Conservation (phyloP, 2,888 invertebrate genomes). For the Galeopsomyia nigrocyanea region DNA sequence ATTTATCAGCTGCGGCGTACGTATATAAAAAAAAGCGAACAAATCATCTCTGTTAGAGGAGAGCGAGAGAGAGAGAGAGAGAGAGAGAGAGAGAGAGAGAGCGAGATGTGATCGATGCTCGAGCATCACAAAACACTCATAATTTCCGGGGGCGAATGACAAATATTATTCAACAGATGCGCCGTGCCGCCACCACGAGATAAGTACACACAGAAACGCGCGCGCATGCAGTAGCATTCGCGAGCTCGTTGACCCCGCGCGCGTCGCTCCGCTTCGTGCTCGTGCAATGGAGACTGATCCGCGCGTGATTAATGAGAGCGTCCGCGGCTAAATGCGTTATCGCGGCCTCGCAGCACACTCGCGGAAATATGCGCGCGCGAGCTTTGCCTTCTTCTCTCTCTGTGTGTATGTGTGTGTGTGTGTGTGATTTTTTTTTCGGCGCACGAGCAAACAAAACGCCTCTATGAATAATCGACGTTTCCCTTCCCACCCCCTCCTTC, state of each 20-base stretch:
- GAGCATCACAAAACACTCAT: conserved; percentile 35
- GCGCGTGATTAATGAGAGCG: conserved; percentile 42
- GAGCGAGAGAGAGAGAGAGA: neutral
- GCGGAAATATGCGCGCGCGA: conserved; percentile 37
- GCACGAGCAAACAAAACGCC: conserved; percentile 42
- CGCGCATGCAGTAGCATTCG: conserved; percentile 1
- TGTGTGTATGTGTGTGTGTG: no score
- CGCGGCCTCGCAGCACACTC: conserved; percentile 33
- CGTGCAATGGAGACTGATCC: conserved; percentile 36
- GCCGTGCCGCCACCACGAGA: conserved; percentile 13
- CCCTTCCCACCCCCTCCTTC: conserved; percentile 31
- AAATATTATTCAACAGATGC: conserved; percentile 45
- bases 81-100: neutral
- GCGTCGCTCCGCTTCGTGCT: neutral
- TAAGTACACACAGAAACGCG: conserved; percentile 2
- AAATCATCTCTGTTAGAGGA: no score
- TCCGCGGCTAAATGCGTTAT: conserved; percentile 36
- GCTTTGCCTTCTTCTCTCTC: neutral
- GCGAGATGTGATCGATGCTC: conserved; percentile 23
- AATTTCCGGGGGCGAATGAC: conserved; percentile 36
- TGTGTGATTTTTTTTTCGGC: neutral
- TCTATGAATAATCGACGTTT: conserved; percentile 62
- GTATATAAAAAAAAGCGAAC: no score
- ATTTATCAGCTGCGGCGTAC: no score
- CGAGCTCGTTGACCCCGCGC: neutral